These are phyloP conservation scores for Acanthaster planci DNA, from an alignment of 35 echinoderm and acorn worm genomes.

Conservation along the genomic window DNA sequence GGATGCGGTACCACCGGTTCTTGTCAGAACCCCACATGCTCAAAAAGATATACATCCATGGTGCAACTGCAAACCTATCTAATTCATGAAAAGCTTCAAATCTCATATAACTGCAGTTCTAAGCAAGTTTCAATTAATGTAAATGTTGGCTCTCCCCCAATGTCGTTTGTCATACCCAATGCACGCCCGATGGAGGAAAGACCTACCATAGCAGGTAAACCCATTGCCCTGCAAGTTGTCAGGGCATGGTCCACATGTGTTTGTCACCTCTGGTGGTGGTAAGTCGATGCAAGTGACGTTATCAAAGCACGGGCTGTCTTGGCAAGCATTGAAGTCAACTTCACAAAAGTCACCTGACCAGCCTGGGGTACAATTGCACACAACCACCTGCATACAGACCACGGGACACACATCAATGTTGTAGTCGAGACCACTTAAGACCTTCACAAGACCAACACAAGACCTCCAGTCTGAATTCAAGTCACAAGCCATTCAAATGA, in stretches of 20 bases:
- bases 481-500: too few species aligned
- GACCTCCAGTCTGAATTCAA: too few species aligned
- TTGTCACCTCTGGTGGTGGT: slow-evolving; percentile 22
- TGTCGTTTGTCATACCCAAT: too few species aligned
- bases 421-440: too few species aligned
- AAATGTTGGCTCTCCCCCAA: too few species aligned
- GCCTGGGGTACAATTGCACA: slow-evolving; percentile 57
- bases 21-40: too few species aligned
- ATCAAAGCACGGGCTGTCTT: slow-evolving; percentile 48
- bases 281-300: slow-evolving; percentile 66
- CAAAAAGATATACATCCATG: too few species aligned
- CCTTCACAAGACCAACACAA: too few species aligned
- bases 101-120: background rate
- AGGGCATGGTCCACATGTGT: slow-evolving; percentile 65
- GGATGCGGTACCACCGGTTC: background rate
- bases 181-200: slow-evolving; percentile 41
- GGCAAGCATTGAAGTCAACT: slow-evolving; percentile 60
- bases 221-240: slow-evolving; percentile 49
- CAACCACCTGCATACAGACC: slow-evolving; percentile 52
- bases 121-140: background rate
- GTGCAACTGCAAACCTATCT: too few species aligned
- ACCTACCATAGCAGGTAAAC: slow-evolving; percentile 5
- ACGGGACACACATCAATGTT: background rate
- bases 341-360: slow-evolving; percentile 54
- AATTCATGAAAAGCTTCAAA: background rate